Base-by-base conservation (phyloP, 2,888 invertebrate genomes). In the Amphipoea oculea region DNA sequence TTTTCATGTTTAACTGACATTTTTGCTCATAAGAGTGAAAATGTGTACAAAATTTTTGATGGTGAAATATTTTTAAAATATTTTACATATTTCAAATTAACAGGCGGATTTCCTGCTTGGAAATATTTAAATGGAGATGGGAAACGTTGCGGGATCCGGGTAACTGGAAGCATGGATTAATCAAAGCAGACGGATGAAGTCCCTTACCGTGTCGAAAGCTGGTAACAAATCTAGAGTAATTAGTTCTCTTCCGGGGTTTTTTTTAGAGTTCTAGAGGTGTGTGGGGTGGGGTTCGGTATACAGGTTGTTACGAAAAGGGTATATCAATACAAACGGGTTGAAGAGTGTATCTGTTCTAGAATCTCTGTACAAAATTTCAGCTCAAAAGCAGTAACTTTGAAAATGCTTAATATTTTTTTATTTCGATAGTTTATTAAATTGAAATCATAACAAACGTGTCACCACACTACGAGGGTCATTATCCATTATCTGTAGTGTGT, bases 121-220 rank as follows among this genome's bases (percentile, higher is more conserved):
- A 68, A 83, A 78, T 78, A 81, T 84, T 84, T 62, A 83, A 82
- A 82, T 72, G 51, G 57, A 51, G 51, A 72, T 72, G 68, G 51
- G 36, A 65, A 42, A 20, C 29, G 23, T n/a, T 57, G 60, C 11
- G n/a, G 57, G 12, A 48, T 29, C 48, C 51, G 7, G 14, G 42
- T 17, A 79, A 36, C n/a, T n/a, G n/a, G 57, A 3, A 48, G 23
- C 40, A n/a, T 42, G 51, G 29, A 67, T 83, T 83, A 83, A 72
- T 84, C 29, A 63, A 29, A 48, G 70, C 23, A 62, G 40, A 29
- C 62, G n/a, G 29, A 78, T 71, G 20, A 63, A 67, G 40, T 71
- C 45, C 42, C 11, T 29, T 67, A 29, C 40, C 45, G 29, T 71
- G 54, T 71, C 69, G 54, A 71, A 78, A 48, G 66, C 57, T 66